A percentile compares a stretch with the other conserved stretches of the same genome.
Evolutionary conservation across 2,113 vertebrate species (phyloP).

Genomic region (Etheostoma spectabile): DNA sequence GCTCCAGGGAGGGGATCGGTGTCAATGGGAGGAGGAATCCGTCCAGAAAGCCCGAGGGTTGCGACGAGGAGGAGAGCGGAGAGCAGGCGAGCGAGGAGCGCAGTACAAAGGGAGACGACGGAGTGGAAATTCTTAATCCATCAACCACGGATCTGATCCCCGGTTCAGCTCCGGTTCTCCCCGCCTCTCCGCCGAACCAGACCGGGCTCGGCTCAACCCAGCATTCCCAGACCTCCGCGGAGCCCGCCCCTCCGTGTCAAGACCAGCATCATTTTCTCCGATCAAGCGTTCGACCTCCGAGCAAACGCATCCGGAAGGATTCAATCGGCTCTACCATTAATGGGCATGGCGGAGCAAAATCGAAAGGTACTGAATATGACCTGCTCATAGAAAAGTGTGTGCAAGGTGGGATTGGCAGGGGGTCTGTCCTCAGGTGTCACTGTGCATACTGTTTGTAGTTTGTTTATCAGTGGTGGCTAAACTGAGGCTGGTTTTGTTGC

Average conservation of each 20-base stretch:
- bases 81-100: constrained; percentile 91
- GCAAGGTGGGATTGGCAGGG: constrained; percentile 20
- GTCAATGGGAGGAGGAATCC: constrained; percentile 92
- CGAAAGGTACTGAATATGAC: constrained; percentile 91
- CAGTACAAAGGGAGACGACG: constrained; percentile 91
- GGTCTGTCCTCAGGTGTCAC: constrained; percentile 30
- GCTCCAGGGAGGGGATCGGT: constrained; percentile 90
- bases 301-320: constrained; percentile 97
- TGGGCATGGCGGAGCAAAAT: constrained; percentile 85
- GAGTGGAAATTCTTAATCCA: constrained; percentile 87
- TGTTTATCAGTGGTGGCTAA: constrained; percentile 13
- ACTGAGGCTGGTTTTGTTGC: constrained; percentile 21
- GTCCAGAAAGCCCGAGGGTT: constrained; percentile 88
- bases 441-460: constrained; percentile 35
- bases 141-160: constrained; percentile 77
- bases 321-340: constrained; percentile 86
- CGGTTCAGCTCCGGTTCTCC: constrained; percentile 80
- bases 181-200: constrained; percentile 73
- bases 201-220: constrained; percentile 64
- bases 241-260: constrained; percentile 86
- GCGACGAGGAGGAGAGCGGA: constrained; percentile 92
- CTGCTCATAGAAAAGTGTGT: constrained; percentile 6
- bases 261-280: constrained; percentile 99
- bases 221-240: constrained; percentile 76
- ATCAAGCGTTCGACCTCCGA: constrained; percentile 97